Conservation (phyloP, 2,888 invertebrate genomes). For the Gastracanthus pulcherrimus region DNA sequence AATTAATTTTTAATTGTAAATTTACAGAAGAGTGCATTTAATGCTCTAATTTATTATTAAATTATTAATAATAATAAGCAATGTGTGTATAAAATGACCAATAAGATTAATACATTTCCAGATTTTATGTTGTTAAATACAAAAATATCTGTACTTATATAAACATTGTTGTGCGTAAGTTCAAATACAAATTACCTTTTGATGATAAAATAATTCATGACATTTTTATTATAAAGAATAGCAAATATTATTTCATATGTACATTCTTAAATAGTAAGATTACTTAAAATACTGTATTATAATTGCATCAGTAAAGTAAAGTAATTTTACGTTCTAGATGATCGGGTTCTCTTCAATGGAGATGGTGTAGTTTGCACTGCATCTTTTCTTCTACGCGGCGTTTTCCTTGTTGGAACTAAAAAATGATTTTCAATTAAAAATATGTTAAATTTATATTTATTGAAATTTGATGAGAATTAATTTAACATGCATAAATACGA, state of each 20-base stretch:
- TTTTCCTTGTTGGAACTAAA: slow-evolving; percentile 29
- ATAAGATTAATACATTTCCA: slow-evolving; percentile 16
- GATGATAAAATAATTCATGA: background rate
- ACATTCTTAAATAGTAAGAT: slow-evolving; percentile 4
- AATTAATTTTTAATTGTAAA: background rate
- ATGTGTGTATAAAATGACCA: background rate
- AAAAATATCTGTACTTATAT: slow-evolving; percentile 33
- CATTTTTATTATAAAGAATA: slow-evolving; percentile 11
- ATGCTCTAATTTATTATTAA: slow-evolving; percentile 13
- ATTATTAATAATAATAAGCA: slow-evolving; percentile 2
- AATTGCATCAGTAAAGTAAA: background rate
- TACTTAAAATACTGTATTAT: slow-evolving; percentile 23
- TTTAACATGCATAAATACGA: background rate
- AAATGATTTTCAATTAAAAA: too few species aligned
- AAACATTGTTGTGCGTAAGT: slow-evolving; percentile 15
- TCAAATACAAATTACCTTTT: slow-evolving; percentile 3
- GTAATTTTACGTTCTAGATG: slow-evolving; percentile 27
- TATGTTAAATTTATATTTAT: background rate
- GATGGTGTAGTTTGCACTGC: background rate
- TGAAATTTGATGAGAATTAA: background rate
- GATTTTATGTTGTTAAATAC: slow-evolving; percentile 24
- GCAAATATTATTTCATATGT: slow-evolving; percentile 4
- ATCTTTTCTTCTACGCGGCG: slow-evolving; percentile 30
- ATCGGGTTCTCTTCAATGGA: slow-evolving; percentile 34
- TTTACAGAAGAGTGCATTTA: slow-evolving; percentile 19